Evolutionary conservation across 2,797 vertebrate species (phyloP).

Genomic region (Smutsia temminckii): DNA sequence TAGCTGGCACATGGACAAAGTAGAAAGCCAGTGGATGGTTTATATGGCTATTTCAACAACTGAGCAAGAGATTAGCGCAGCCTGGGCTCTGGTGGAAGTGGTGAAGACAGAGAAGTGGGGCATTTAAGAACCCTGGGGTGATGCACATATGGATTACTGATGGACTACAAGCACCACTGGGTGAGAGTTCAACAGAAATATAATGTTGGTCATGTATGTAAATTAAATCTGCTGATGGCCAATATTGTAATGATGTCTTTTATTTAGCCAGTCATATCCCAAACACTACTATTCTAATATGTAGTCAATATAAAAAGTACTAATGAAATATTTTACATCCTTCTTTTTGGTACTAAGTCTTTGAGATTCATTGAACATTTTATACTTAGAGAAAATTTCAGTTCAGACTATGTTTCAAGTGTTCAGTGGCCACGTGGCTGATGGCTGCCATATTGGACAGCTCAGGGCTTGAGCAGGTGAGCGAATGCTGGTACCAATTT

Average conservation of each 20-base stretch:
- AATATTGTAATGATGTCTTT: neutral
- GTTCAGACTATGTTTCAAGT: neutral
- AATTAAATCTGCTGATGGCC: no score
- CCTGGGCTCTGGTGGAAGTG: neutral
- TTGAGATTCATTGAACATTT: neutral
- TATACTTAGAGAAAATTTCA: rapidly evolving
- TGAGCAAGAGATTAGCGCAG: no score
- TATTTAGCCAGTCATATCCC: neutral
- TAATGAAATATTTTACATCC: neutral
- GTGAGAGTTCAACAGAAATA: neutral
- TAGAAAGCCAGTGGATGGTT: neutral
- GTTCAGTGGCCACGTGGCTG: no score
- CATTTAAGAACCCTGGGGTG: neutral
- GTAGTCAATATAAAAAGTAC: neutral
- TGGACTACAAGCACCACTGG: rapidly evolving
- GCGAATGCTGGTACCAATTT: neutral
- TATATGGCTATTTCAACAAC: neutral
- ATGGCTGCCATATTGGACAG: no score
- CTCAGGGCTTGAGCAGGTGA: neutral
- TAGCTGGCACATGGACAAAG: rapidly evolving
- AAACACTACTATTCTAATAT: neutral
- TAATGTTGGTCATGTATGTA: rapidly evolving
- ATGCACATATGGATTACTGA: rapidly evolving
- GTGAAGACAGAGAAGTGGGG: neutral
- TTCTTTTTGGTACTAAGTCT: neutral